phyloP scores from a whole-genome alignment of 2,888 invertebrate genomes.

The Tipula unca region DNA sequence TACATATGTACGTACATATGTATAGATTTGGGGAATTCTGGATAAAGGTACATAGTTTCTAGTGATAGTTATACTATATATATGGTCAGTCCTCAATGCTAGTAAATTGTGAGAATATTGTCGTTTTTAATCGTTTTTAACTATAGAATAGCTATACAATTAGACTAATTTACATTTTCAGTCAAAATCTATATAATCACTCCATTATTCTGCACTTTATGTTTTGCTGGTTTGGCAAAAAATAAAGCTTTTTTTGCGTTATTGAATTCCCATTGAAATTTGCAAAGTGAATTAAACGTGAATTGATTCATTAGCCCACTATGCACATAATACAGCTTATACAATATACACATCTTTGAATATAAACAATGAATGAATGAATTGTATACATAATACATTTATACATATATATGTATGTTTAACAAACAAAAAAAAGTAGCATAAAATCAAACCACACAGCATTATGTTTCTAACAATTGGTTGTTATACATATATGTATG shows the following conservation, averaged over 20 bases:
- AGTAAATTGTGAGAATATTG: no score
- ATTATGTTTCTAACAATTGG: not conserved
- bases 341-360: not conserved
- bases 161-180: no score
- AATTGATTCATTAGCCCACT: conserved; percentile 1
- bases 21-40: not conserved
- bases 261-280: not conserved
- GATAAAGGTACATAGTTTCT: no score
- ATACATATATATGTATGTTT: not conserved
- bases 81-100: no score
- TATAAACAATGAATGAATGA: not conserved
- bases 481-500: not conserved
- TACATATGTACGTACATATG: not conserved
- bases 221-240: not conserved
- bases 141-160: no score
- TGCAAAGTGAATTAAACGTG: not conserved
- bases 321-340: not conserved
- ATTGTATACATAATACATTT: not conserved
- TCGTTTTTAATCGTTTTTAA: no score
- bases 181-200: no score
- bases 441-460: conserved; percentile 8
- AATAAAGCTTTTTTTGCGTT: not conserved
- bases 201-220: not conserved
- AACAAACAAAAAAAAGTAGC: not conserved
- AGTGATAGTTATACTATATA: no score